Evolutionary conservation across 1,140 invertebrate species (phyloP), one percentile per base, ranked within the genome.

Genomic region (Tenebrio molitor): DNA sequence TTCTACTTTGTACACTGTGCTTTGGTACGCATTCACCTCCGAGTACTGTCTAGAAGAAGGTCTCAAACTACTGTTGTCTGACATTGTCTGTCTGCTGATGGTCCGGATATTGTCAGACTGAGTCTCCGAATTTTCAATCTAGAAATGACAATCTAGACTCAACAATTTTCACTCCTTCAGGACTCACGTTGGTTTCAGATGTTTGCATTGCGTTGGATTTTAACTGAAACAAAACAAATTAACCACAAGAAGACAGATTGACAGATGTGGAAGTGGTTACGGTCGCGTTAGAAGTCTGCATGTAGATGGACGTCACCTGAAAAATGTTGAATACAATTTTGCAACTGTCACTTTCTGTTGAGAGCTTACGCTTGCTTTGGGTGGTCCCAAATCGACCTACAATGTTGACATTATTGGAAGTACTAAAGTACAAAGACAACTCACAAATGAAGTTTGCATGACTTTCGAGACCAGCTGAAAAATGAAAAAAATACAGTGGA

Each of bases 401-500:
- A n/a, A n/a, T 29, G 25, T 29, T 29, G 3, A 4, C 25, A 29
- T 29, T 29, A 3, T 4, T 29, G 3, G 8, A 29, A 29, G 25
- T 29, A 4, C 8, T 29, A 3, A 29, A 29, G 8, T 4, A 29
- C 3, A 29, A 4, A 29, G 25, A 29, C 3, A 39, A 39, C 36
- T 39, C 12, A 39, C 36, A 12, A 39, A 39, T 7, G 36, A 39
- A 3, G 36, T 39, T 17, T 46, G 50, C 21, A 58, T 14, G 3
- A 58, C 7, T 1, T 58, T 58, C 0, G 50, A 58, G 5, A 29
- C 50, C 50, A 58, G 1, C 50, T 58, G 12, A 14, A 58, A 58
- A 58, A 58, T 4, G 15, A 16, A 46, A 17, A 4, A 15, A 46
- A 46, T 17, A 17, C 12, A 46, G 5, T 16, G 12, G n/a, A n/a